A percentile compares a stretch with the other conserved stretches of the same genome.
phyloP scores from a whole-genome alignment of 2,888 invertebrate species.

The Nudaria mundana region DNA sequence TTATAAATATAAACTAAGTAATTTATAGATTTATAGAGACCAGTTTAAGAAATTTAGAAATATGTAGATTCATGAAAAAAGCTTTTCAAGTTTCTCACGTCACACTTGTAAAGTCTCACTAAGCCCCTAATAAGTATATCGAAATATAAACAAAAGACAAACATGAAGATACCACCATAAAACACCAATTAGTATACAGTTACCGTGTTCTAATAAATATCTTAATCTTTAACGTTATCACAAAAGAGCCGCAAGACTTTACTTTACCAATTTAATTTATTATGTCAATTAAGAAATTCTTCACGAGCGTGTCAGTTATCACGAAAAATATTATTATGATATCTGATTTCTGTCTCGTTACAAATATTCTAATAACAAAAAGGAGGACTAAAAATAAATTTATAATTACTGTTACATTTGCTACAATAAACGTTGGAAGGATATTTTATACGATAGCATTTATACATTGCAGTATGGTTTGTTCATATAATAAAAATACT shows the following conservation, averaged over 20 bases:
- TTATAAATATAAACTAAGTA: too few species aligned
- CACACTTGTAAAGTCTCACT: slow-evolving; percentile 11
- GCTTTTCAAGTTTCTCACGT: slow-evolving; percentile 6
- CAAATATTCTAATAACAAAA: too few species aligned
- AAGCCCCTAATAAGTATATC: slow-evolving; percentile 44
- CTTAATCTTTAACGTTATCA: slow-evolving; percentile 60
- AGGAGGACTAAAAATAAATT: too few species aligned
- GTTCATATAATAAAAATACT: too few species aligned
- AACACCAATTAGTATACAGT: slow-evolving; percentile 63
- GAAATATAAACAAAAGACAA: slow-evolving; percentile 46
- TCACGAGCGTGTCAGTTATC: slow-evolving; percentile 55
- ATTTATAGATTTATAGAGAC: too few species aligned
- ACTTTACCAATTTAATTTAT: slow-evolving; percentile 61
- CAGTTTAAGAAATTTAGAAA: too few species aligned
- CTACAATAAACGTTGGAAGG: too few species aligned
- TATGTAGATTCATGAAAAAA: too few species aligned
- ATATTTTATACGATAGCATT: too few species aligned
- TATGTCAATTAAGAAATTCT: slow-evolving; percentile 71
- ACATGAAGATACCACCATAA: slow-evolving; percentile 48
- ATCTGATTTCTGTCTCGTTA: slow-evolving; percentile 7
- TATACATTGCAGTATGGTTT: too few species aligned
- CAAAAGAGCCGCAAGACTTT: slow-evolving; percentile 57
- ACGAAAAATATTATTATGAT: slow-evolving; percentile 18
- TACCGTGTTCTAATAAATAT: slow-evolving; percentile 61
- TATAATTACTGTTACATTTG: too few species aligned